Conservation (phyloP, 2,113 vertebrate species). For the Podarcis cretensis region DNA sequence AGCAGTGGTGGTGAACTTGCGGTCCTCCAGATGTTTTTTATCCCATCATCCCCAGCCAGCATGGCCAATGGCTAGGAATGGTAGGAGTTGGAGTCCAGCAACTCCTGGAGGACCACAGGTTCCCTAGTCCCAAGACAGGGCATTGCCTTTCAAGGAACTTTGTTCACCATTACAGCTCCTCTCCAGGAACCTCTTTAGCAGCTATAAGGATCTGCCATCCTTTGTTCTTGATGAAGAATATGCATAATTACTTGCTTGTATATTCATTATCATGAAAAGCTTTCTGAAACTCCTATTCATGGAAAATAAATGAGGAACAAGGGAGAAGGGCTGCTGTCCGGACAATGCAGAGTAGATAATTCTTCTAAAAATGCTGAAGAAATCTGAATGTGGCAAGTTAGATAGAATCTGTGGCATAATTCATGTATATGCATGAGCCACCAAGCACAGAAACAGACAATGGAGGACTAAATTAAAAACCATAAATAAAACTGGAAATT, state of each 20-base stretch:
- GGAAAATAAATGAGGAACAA: neutral
- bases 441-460: constrained; percentile 12
- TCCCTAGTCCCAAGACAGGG: neutral
- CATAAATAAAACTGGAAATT: constrained; percentile 15
- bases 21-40: neutral
- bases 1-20: neutral
- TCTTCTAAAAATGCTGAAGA: neutral
- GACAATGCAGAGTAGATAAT: neutral
- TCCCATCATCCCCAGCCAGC: neutral
- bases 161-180: neutral
- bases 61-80: neutral
- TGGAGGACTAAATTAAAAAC: constrained; percentile 7
- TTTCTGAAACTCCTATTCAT: neutral
- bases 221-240: neutral
- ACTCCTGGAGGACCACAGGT: neutral
- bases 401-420: constrained; percentile 12
- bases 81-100: neutral
- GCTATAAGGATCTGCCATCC: neutral
- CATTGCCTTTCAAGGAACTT: neutral
- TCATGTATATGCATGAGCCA: constrained; percentile 15
- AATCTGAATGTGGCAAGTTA: neutral
- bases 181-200: neutral
- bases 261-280: neutral
- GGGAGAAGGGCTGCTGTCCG: neutral
- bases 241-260: neutral